These are phyloP conservation scores for Arenaria interpres DNA, from an alignment of 2,113 vertebrate genomes.

Conservation along the genomic window DNA sequence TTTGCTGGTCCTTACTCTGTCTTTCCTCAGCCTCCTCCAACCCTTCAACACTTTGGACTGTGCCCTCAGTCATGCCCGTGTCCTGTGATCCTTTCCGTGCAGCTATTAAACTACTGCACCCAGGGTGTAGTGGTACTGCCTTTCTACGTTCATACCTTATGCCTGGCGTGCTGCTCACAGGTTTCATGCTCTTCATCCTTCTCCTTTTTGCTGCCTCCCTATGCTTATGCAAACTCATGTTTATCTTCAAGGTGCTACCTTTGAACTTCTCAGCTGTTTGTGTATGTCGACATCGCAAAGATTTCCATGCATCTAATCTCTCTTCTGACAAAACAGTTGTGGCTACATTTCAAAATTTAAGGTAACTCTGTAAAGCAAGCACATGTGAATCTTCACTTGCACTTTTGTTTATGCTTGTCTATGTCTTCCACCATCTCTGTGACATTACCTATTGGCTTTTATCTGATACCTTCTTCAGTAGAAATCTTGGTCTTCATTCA, in stretches of 20 bases:
- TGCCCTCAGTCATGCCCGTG: neutral
- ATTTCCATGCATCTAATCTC: neutral
- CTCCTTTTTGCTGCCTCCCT: neutral
- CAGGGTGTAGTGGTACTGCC: too few species aligned
- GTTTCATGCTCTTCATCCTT: neutral
- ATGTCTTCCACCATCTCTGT: neutral
- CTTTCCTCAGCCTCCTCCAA: neutral
- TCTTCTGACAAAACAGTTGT: neutral
- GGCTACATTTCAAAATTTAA: neutral
- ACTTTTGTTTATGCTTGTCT: neutral
- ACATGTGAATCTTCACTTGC: neutral
- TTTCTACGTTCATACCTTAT: neutral
- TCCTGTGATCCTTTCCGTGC: neutral
- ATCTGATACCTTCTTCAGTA: neutral
- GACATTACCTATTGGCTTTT: neutral
- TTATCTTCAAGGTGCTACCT: neutral
- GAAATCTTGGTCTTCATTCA: neutral
- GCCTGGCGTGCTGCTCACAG: neutral
- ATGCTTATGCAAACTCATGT: neutral
- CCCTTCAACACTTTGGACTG: neutral
- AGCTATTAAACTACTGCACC: neutral
- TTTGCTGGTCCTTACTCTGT: neutral
- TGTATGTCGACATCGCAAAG: fast-evolving
- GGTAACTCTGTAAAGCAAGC: neutral
- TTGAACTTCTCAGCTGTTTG: neutral